Conservation (phyloP, 2,797 vertebrate genomes). For the Pseudochaenichthys georgianus region DNA sequence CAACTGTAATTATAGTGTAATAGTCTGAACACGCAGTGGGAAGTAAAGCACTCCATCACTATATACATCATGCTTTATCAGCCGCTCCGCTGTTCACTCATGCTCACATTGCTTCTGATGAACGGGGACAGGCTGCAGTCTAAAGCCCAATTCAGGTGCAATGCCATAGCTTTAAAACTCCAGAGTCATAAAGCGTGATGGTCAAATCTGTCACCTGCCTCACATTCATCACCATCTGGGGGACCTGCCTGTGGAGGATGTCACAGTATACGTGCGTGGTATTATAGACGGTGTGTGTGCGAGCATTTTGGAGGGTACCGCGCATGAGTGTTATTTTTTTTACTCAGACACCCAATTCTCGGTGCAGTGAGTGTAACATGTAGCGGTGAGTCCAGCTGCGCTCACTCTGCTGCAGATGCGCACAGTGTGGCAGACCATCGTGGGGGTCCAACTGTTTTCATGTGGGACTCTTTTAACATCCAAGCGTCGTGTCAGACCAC, state of each 20-base stretch:
- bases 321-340: conserved; percentile 21
- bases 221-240: conserved; percentile 43
- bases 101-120: conserved; percentile 51
- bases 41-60: conserved; percentile 48
- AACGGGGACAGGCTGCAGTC: conserved; percentile 58
- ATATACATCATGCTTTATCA: conserved; percentile 36
- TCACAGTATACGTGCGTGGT: conserved; percentile 15
- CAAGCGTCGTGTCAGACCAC: conserved; percentile 17
- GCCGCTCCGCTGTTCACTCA: conserved; percentile 22
- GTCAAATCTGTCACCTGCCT: conserved; percentile 57
- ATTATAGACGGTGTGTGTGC: conserved; percentile 28
- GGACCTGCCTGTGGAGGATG: conserved; percentile 34
- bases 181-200: conserved; percentile 52
- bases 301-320: conserved; percentile 37
- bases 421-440: conserved; percentile 18
- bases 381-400: conserved; percentile 52
- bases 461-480: conserved; percentile 19
- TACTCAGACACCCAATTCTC: conserved; percentile 39
- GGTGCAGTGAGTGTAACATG: conserved; percentile 20
- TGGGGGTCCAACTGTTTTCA: conserved; percentile 36
- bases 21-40: conserved; percentile 47
- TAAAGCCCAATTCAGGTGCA: conserved; percentile 38
- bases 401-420: conserved; percentile 42
- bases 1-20: conserved; percentile 64
- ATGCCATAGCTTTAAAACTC: conserved; percentile 61